These are phyloP conservation scores for Boleophthalmus pectinirostris DNA, from an alignment of 2,113 vertebrate species.

Conservation along the genomic window DNA sequence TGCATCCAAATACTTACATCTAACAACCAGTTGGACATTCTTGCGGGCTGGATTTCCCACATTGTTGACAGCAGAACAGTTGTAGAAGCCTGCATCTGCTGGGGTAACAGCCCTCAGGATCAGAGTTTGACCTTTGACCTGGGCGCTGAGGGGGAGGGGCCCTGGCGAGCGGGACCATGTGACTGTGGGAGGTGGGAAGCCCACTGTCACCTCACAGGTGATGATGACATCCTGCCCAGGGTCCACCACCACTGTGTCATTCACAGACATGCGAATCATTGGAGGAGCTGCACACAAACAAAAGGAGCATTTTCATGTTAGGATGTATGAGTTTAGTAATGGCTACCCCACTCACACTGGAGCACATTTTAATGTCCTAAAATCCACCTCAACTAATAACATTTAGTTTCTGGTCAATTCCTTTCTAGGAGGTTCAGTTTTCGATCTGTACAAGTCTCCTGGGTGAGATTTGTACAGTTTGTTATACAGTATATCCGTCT, in stretches of 20 bases:
- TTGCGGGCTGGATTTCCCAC: constrained; percentile 97
- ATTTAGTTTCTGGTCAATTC: too few species aligned
- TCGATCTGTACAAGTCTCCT: too few species aligned
- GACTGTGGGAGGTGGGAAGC: constrained; percentile 87
- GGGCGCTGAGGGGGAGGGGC: constrained; percentile 81
- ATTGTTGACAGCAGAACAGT: constrained; percentile 93
- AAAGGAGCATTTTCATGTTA: background rate
- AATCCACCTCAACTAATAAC: too few species aligned
- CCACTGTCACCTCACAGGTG: constrained; percentile 86
- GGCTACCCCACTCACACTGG: too few species aligned
- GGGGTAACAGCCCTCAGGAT: constrained; percentile 83
- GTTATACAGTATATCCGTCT: too few species aligned
- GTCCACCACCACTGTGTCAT: constrained; percentile 93
- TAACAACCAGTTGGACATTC: constrained; percentile 89
- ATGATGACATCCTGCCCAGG: constrained; percentile 89
- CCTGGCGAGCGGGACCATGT: constrained; percentile 88
- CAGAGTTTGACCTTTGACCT: constrained; percentile 82
- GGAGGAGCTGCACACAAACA: constrained; percentile 67
- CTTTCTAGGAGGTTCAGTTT: too few species aligned
- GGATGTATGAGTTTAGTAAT: background rate
- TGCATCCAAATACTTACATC: constrained; percentile 70
- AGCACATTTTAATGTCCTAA: too few species aligned
- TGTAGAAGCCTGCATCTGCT: constrained; percentile 90
- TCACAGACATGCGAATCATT: constrained; percentile 79
- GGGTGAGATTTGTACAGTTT: too few species aligned